Evolutionary conservation across 1,140 invertebrate genomes (phyloP).

Genomic region (Nephila pilipes): DNA sequence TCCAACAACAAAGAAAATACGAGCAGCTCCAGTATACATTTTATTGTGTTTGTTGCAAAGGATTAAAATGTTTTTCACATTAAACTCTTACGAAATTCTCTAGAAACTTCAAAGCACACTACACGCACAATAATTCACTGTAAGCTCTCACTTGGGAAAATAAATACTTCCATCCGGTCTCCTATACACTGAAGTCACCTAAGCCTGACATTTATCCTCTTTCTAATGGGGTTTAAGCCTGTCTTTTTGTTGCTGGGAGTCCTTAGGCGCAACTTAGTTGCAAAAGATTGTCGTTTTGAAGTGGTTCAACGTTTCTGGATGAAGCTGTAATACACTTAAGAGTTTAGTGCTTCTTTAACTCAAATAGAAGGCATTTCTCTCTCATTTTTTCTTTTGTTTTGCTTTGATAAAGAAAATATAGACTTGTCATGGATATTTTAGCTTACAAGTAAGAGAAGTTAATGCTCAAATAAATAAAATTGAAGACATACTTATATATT

Average conservation of each 20-base stretch:
- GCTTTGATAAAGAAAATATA: too few relatives aligned
- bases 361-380: too few relatives aligned
- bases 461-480: too few relatives aligned
- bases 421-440: too few relatives aligned
- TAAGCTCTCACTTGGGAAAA: neutral
- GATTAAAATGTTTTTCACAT: neutral
- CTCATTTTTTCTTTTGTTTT: too few relatives aligned
- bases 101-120: neutral
- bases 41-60: neutral
- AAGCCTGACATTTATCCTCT: constrained; percentile 12
- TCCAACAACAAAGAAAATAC: too few relatives aligned
- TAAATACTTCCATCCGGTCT: neutral
- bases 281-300: neutral
- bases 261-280: neutral
- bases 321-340: neutral
- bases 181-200: neutral
- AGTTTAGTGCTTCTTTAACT: neutral
- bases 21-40: neutral
- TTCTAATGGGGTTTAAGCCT: neutral
- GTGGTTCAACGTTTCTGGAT: neutral
- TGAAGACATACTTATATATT: too few relatives aligned
- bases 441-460: too few relatives aligned
- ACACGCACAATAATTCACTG: neutral
- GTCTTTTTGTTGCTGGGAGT: neutral
- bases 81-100: neutral